phyloP scores from a whole-genome alignment of 1,140 invertebrate species.

The Brachionus plicatilis region DNA sequence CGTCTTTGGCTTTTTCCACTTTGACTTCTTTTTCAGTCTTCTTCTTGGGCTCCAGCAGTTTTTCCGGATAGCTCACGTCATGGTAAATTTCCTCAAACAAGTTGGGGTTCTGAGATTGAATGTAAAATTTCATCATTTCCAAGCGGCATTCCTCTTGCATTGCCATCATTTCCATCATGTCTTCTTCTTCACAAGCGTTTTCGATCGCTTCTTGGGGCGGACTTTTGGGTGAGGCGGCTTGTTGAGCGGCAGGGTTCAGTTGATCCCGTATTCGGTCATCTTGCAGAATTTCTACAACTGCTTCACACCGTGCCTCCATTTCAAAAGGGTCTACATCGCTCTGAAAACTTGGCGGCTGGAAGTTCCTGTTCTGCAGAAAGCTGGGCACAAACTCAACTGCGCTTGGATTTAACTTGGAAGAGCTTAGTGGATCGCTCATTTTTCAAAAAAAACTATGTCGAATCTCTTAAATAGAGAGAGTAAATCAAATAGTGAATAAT shows the following conservation, averaged over 20 bases:
- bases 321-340: constrained; percentile 14
- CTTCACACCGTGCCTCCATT: constrained; percentile 24
- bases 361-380: not conserved
- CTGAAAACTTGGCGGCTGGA: not conserved
- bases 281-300: constrained; percentile 21
- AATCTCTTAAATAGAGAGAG: not conserved
- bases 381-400: constrained; percentile 28
- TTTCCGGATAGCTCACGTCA: constrained; percentile 33
- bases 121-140: constrained; percentile 41
- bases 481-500: not conserved
- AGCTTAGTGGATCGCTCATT: not conserved
- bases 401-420: constrained; percentile 14
- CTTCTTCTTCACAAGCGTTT: constrained; percentile 6
- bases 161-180: constrained; percentile 31
- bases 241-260: not conserved
- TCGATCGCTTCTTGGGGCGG: not conserved
- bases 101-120: constrained; percentile 35
- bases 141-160: constrained; percentile 38
- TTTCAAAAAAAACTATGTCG: not conserved
- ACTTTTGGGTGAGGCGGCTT: not conserved
- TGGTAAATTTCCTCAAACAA: constrained; percentile 30
- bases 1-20: not conserved
- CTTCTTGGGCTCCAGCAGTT: not conserved
- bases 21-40: constrained; percentile 1
- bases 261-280: not conserved